Conservation (phyloP, 2,888 invertebrate species). For the Zele albiditarsus region DNA sequence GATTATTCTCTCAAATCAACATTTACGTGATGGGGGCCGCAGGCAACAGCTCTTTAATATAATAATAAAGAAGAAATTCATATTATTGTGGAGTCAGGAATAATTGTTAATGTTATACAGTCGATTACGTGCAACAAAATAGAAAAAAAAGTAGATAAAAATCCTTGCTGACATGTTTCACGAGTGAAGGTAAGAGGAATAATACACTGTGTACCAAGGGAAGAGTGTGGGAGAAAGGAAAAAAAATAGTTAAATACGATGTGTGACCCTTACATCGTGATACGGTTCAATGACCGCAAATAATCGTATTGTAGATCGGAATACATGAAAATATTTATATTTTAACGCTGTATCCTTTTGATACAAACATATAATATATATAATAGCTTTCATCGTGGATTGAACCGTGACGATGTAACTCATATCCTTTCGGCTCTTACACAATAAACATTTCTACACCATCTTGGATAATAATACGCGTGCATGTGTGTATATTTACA, state of each 20-base stretch:
- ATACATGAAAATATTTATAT: slow-evolving; percentile 24
- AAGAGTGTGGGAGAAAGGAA: background rate
- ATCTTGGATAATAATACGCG: slow-evolving; percentile 8
- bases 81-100: background rate
- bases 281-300: slow-evolving; percentile 2
- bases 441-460: slow-evolving; percentile 18
- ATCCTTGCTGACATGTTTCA: background rate
- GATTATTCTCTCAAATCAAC: too few relatives aligned
- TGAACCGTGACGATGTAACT: slow-evolving; percentile 23
- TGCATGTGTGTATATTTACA: background rate
- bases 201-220: background rate
- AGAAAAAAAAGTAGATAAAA: too few relatives aligned
- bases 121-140: slow-evolving; percentile 5
- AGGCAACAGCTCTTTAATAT: too few relatives aligned
- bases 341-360: background rate
- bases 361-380: background rate
- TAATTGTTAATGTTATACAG: background rate
- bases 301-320: background rate
- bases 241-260: background rate
- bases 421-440: slow-evolving; percentile 10
- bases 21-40: too few relatives aligned
- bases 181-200: background rate
- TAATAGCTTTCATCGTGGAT: background rate
- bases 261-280: slow-evolving; percentile 10
- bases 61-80: too few relatives aligned